These are phyloP conservation scores for Eudemis profundana DNA, from an alignment of 2,888 invertebrate genomes.

Conservation along the genomic window DNA sequence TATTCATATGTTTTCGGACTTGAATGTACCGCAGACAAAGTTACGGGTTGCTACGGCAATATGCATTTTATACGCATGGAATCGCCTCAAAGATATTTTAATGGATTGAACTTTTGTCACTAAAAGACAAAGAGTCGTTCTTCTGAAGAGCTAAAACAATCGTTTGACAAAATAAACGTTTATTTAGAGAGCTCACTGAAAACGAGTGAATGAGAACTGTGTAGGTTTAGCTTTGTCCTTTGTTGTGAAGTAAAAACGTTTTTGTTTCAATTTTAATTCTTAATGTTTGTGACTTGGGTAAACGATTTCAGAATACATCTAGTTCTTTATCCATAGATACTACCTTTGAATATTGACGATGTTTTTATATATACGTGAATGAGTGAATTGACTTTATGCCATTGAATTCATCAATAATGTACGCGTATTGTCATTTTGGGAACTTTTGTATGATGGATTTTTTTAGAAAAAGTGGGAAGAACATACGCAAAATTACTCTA, in stretches of 20 bases:
- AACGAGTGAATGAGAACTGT: not conserved
- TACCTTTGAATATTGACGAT: too few relatives aligned
- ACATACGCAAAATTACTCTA: too few relatives aligned
- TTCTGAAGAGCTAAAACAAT: slow-evolving; percentile 8
- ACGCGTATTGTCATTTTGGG: too few relatives aligned
- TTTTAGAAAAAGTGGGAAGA: too few relatives aligned
- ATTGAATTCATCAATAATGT: too few relatives aligned
- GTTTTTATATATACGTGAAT: too few relatives aligned
- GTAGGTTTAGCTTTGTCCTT: not conserved
- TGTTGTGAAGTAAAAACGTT: not conserved
- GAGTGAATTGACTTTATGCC: too few relatives aligned
- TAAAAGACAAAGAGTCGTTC: not conserved
- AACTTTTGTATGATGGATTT: too few relatives aligned
- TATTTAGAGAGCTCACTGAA: not conserved
- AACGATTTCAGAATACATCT: not conserved
- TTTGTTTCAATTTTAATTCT: slow-evolving; percentile 1
- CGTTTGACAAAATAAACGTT: slow-evolving; percentile 11
- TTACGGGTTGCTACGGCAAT: too few relatives aligned
- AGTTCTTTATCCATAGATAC: not conserved
- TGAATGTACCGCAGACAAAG: too few relatives aligned
- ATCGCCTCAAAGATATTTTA: not conserved
- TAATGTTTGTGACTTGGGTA: slow-evolving; percentile 7
- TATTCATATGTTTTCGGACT: too few relatives aligned
- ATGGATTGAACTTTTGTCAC: slow-evolving; percentile 20
- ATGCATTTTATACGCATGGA: not conserved